Percentiles rank a stretch among this genome's conserved stretches.
phyloP scores from a whole-genome alignment of 2,888 invertebrate genomes.

The Macrosiphum euphorbiae region DNA sequence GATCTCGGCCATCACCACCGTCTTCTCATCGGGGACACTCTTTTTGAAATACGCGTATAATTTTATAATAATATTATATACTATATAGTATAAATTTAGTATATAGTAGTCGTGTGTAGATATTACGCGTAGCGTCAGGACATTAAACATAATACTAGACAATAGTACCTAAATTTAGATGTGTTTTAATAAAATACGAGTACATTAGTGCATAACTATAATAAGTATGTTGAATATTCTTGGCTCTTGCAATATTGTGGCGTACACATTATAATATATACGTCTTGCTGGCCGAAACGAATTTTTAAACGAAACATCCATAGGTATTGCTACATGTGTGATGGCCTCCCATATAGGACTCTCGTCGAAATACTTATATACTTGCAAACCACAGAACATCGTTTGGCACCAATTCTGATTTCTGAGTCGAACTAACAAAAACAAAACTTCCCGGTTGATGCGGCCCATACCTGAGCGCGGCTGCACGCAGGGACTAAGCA shows the following conservation, averaged over 20 bases:
- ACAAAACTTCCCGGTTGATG: not conserved
- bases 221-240: not conserved
- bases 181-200: not conserved
- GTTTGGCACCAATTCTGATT: not conserved
- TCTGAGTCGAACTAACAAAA: not conserved
- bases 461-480: not conserved
- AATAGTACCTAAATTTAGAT: not conserved
- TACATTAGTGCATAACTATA: not conserved
- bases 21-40: not conserved
- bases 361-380: not conserved
- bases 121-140: not conserved
- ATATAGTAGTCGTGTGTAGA: not conserved
- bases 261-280: not conserved
- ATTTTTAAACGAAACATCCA: not conserved
- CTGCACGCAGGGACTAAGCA: not conserved
- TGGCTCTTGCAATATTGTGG: not conserved
- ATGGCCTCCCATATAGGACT: not conserved
- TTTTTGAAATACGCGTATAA: not conserved
- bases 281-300: not conserved
- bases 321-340: not conserved
- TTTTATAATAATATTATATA: not conserved
- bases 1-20: slow-evolving; percentile 44
- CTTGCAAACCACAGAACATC: not conserved
- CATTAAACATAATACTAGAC: not conserved
- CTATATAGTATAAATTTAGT: too few relatives aligned